A percentile compares a stretch with the other conserved stretches of the same genome.
phyloP scores from a whole-genome alignment of 2,888 invertebrate species.

The Thumatha senex region DNA sequence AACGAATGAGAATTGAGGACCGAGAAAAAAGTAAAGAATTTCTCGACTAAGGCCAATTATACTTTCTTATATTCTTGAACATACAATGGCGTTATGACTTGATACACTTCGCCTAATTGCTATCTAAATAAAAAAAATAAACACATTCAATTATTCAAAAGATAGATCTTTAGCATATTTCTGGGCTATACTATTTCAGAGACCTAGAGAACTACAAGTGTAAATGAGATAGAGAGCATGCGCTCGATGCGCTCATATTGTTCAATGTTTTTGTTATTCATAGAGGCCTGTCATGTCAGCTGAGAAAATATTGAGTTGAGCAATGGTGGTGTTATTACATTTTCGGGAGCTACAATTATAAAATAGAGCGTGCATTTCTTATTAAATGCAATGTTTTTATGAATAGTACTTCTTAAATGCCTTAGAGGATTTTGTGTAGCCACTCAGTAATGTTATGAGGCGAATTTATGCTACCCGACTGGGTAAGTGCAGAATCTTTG shows the following conservation, averaged over 20 bases:
- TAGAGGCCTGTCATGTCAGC: conserved; percentile 40
- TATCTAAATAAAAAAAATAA: no score
- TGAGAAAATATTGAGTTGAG: conserved; percentile 50
- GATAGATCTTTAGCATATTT: conserved; percentile 15
- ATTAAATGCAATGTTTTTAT: conserved; percentile 18
- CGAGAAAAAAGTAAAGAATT: no score
- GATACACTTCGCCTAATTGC: no score
- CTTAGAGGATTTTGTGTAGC: conserved; percentile 21
- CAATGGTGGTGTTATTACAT: conserved; percentile 73
- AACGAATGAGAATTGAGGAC: no score
- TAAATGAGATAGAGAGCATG: conserved; percentile 16
- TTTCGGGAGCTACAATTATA: conserved; percentile 38
- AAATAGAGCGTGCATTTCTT: conserved; percentile 20
- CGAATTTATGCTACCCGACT: conserved; percentile 49
- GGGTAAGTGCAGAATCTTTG: conserved; percentile 76
- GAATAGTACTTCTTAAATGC: conserved; percentile 20
- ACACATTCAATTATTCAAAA: neutral
- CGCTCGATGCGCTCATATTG: neutral
- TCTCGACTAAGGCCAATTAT: no score
- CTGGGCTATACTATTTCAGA: conserved; percentile 2
- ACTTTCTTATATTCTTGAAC: no score
- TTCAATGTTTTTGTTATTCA: conserved; percentile 34
- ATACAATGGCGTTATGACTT: no score
- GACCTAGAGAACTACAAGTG: neutral
- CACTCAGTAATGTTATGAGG: conserved; percentile 37